Evolutionary conservation across 2,113 vertebrate genomes (phyloP).

Genomic region (Crotalus helleri): DNA sequence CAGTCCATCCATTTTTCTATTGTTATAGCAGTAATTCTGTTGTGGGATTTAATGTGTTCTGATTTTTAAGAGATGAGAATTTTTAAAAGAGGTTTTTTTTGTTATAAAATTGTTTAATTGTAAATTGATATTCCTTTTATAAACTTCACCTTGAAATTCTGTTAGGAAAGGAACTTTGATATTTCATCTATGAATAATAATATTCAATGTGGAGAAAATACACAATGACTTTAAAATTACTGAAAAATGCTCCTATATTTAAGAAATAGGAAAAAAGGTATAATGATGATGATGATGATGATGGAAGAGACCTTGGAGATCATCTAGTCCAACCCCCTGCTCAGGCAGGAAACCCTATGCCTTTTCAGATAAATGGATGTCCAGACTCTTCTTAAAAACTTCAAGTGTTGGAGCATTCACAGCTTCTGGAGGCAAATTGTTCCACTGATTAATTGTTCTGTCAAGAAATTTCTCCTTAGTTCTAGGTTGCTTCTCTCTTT

Average conservation of each 20-base stretch:
- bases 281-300: no score
- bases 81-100: neutral
- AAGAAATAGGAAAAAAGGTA: neutral
- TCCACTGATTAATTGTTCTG: no score
- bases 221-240: neutral
- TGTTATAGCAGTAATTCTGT: neutral
- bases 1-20: neutral
- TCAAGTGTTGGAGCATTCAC: no score
- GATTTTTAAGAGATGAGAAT: neutral
- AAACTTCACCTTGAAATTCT: neutral
- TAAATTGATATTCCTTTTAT: neutral
- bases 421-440: no score
- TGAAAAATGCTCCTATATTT: neutral
- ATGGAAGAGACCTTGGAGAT: no score
- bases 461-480: no score
- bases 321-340: no score
- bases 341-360: no score
- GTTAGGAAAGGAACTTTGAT: neutral
- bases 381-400: no score
- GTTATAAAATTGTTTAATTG: neutral
- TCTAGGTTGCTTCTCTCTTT: no score
- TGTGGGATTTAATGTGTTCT: neutral
- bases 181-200: neutral
- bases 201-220: neutral
- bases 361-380: no score